Conservation (phyloP, 2,113 vertebrate species). For the Psittacula cyanocephala region DNA sequence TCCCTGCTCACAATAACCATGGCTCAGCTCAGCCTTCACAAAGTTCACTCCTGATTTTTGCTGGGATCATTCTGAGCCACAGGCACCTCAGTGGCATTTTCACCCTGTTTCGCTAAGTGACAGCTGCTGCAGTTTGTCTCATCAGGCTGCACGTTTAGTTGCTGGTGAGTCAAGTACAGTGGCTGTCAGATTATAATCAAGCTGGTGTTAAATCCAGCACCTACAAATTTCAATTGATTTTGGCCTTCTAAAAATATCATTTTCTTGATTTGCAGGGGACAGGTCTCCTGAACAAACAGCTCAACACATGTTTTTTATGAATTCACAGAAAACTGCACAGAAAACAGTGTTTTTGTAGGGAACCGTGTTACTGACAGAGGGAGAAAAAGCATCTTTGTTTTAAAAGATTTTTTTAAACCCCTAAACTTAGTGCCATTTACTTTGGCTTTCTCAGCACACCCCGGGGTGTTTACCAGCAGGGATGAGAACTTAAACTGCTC, state of each 20-base stretch:
- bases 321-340: background rate
- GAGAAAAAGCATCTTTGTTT: background rate
- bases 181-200: background rate
- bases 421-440: background rate
- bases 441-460: background rate
- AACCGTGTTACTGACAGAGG: background rate
- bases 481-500: background rate
- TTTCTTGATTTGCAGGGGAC: background rate
- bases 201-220: background rate
- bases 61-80: background rate
- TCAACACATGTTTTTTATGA: background rate
- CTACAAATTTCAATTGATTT: background rate
- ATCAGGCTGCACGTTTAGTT: accelerated
- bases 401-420: background rate
- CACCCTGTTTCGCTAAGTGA: background rate
- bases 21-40: background rate
- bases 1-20: background rate
- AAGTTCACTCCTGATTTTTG: background rate
- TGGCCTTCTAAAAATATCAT: background rate
- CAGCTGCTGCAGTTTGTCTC: accelerated
- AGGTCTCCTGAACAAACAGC: background rate
- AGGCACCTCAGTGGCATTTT: background rate
- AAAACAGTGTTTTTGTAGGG: background rate
- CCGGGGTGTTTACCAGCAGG: background rate
- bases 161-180: background rate